Evolutionary conservation across 2,888 invertebrate species (phyloP), one percentile per base, ranked within the genome.

Genomic region (Drosophila kanekoi): DNA sequence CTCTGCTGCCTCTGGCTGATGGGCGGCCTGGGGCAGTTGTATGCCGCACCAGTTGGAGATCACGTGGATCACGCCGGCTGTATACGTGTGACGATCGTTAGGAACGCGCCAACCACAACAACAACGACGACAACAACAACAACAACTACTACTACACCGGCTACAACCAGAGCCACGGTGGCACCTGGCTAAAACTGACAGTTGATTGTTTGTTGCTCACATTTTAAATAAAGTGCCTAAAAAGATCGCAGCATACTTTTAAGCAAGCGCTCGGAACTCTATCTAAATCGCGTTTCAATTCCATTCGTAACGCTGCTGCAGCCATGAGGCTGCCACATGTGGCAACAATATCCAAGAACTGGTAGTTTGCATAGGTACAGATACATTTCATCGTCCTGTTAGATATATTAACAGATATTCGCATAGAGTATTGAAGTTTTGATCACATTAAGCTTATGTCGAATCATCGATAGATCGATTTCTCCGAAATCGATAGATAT

Each of bases 61-160:
- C 85, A 82, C 53, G 54, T 49, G 28, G 76, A 87, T 41, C 81
- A 80, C 28, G 82, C 80, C 2, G 86, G 83, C 18, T 85, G 85
- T 47, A 57, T 85, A 6, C 69, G 88, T n/a, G 76, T 85, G 3
- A 77, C 86, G 35, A 65, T 85, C 43, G 47, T 86, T 8, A 87
- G 77, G 45, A 35, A 53, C 1, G 61, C 73, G 0, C 1, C 38
- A 53, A 45, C 76, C 0, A 60, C 81, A 0, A 49, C 84, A 0
- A 52, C 72, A 4, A 70, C 82, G 2, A 60, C n/a, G n/a, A n/a
- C 73, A 4, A 57, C 62, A 0, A 56, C 79, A 1, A 66, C 72
- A 1, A 57, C 70, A 3, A 59, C 72, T 8, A 62, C 70, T 0
- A 66, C 84, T 5, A 54, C 71, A 38, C 16, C n/a, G 33, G 20